phyloP scores from a whole-genome alignment of 2,888 invertebrate species.

The Heterodera filipjevi region DNA sequence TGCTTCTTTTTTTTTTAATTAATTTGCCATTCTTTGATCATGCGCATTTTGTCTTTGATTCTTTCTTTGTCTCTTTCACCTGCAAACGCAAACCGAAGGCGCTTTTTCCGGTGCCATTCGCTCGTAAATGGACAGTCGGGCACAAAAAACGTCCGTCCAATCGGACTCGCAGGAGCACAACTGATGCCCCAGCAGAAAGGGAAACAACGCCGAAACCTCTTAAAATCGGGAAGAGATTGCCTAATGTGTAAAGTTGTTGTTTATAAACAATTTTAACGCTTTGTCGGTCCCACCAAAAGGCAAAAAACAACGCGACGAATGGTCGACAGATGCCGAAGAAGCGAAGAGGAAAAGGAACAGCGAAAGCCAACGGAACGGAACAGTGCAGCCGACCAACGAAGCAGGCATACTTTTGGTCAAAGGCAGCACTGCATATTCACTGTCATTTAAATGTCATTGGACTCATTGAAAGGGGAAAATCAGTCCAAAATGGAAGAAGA shows the following conservation, averaged over 20 bases:
- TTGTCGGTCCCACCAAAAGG: background rate
- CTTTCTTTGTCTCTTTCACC: slow-evolving; percentile 25
- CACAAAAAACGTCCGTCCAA: slow-evolving; percentile 42
- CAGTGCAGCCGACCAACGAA: background rate
- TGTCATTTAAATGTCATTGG: background rate
- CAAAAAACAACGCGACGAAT: background rate
- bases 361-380: background rate
- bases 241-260: too few species aligned
- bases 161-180: slow-evolving; percentile 40
- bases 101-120: slow-evolving; percentile 36
- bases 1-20: too few species aligned
- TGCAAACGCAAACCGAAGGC: slow-evolving; percentile 45
- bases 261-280: too few species aligned
- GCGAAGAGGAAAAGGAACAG: background rate
- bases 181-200: background rate
- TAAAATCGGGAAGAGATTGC: background rate
- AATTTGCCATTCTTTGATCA: too few species aligned
- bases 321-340: background rate
- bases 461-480: background rate
- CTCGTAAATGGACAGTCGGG: slow-evolving; percentile 33
- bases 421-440: background rate
- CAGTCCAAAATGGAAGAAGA: background rate
- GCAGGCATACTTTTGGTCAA: background rate
- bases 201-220: background rate
- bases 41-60: too few species aligned